phyloP scores from a whole-genome alignment of 2,888 invertebrate genomes.

The Apodemia duryi region DNA sequence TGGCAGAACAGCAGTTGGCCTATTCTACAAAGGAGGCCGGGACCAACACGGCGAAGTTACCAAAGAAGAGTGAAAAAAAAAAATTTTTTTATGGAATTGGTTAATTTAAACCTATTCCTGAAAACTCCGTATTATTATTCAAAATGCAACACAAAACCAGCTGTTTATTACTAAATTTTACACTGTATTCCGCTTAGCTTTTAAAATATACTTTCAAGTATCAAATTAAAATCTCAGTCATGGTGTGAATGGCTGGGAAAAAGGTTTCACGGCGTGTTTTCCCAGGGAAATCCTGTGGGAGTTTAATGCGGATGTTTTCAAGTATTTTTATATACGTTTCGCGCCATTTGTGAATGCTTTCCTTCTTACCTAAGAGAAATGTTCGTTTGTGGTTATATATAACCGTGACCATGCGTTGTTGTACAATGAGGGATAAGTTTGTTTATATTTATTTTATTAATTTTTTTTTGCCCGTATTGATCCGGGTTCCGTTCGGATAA shows the following conservation, averaged over 20 bases:
- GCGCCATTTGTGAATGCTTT: constrained; percentile 11
- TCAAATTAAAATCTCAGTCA: constrained; percentile 13
- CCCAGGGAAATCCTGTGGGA: constrained; percentile 9
- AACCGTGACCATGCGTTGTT: not conserved
- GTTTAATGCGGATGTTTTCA: constrained; percentile 12
- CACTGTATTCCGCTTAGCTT: constrained; percentile 11
- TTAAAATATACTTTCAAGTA: constrained; percentile 14
- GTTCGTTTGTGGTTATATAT: not conserved
- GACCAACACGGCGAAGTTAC: no score
- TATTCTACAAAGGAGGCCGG: no score
- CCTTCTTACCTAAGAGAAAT: not conserved
- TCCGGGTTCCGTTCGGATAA: no score
- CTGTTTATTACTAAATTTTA: constrained; percentile 1
- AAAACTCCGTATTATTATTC: not conserved
- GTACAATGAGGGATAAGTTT: not conserved
- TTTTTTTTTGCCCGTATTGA: no score
- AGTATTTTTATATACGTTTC: constrained; percentile 12
- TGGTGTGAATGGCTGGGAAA: constrained; percentile 11
- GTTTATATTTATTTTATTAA: no score
- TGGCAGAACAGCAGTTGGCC: no score
- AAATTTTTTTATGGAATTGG: not conserved
- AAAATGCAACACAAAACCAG: not conserved
- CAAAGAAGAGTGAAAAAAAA: no score
- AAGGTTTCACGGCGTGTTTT: constrained; percentile 7
- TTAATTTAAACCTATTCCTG: not conserved